Percentiles rank a stretch among this genome's conserved stretches.
phyloP scores from a whole-genome alignment of 2,888 invertebrate genomes.

The Andrena praecox region DNA sequence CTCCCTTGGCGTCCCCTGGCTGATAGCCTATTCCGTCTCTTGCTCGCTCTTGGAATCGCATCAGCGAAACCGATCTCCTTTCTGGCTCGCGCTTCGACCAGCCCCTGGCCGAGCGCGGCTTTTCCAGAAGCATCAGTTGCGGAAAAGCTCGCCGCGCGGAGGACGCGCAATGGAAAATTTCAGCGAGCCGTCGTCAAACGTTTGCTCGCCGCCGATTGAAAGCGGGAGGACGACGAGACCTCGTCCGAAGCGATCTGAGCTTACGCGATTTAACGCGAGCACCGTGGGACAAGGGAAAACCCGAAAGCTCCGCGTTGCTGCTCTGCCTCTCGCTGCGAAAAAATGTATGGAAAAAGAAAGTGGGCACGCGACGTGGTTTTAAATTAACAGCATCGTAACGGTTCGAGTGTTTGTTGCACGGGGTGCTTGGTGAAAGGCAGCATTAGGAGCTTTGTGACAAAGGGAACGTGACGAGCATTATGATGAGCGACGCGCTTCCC shows the following conservation, averaged over 20 bases:
- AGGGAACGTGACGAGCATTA: too few relatives aligned
- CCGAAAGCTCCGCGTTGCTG: slow-evolving; percentile 11
- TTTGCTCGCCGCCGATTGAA: background rate
- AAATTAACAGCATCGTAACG: background rate
- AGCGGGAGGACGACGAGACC: background rate
- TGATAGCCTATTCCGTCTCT: slow-evolving; percentile 26
- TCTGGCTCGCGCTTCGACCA: background rate
- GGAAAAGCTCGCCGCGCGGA: slow-evolving; percentile 11
- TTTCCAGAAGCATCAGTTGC: slow-evolving; percentile 15
- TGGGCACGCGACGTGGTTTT: background rate
- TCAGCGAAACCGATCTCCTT: slow-evolving; percentile 30
- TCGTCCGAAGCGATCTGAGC: background rate
- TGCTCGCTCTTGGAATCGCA: slow-evolving; percentile 14
- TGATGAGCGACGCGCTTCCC: too few relatives aligned
- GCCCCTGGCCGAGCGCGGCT: slow-evolving; percentile 1
- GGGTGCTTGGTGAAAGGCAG: background rate
- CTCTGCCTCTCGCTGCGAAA: slow-evolving; percentile 20
- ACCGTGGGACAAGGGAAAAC: slow-evolving; percentile 13
- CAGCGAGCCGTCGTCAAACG: background rate
- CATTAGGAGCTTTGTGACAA: too few relatives aligned
- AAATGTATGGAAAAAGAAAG: slow-evolving; percentile 12
- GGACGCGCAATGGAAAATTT: slow-evolving; percentile 43
- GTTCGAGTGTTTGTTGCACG: background rate
- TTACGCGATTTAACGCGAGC: slow-evolving; percentile 28
- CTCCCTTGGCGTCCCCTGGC: slow-evolving; percentile 15